A percentile compares a stretch with the other conserved stretches of the same genome.
phyloP scores from a whole-genome alignment of 2,113 vertebrate genomes.

The Melanerpes aurifrons region DNA sequence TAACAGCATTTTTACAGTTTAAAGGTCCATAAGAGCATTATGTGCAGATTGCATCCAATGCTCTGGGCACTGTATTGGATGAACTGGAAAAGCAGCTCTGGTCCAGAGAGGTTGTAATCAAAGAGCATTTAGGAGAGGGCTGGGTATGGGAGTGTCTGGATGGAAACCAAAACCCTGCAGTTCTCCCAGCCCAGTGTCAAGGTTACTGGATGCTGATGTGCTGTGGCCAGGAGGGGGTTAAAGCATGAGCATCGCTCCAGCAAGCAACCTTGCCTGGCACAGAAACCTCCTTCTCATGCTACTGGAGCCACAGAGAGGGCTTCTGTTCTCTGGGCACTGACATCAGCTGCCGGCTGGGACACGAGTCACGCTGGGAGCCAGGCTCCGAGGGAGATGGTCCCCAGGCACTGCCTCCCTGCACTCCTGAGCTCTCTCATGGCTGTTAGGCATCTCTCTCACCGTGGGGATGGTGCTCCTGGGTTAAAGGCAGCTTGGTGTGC shows the following conservation, averaged over 20 bases:
- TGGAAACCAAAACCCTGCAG: not conserved
- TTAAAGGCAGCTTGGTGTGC: fast-evolving
- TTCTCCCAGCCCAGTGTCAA: not conserved
- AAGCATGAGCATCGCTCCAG: not conserved
- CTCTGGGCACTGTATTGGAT: not conserved
- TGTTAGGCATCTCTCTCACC: not conserved
- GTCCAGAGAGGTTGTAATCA: not conserved
- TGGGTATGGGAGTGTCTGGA: fast-evolving
- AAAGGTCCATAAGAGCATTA: fast-evolving
- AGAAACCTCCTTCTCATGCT: not conserved
- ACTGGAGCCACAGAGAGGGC: constrained; percentile 19
- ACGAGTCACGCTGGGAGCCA: not conserved
- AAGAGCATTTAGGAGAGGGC: not conserved
- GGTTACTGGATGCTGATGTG: not conserved
- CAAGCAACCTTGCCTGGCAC: constrained; percentile 27
- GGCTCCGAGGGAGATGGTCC: not conserved
- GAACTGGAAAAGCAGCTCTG: not conserved
- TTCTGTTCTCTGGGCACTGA: constrained; percentile 22
- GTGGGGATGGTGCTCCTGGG: not conserved
- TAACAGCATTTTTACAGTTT: not conserved
- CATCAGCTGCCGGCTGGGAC: not conserved
- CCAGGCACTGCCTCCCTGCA: not conserved
- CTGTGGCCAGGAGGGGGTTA: constrained; percentile 3
- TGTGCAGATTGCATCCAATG: no score
- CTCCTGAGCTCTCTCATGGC: fast-evolving